Conservation (phyloP, 2,797 vertebrate species). For the Melanotaenia trifasciata region DNA sequence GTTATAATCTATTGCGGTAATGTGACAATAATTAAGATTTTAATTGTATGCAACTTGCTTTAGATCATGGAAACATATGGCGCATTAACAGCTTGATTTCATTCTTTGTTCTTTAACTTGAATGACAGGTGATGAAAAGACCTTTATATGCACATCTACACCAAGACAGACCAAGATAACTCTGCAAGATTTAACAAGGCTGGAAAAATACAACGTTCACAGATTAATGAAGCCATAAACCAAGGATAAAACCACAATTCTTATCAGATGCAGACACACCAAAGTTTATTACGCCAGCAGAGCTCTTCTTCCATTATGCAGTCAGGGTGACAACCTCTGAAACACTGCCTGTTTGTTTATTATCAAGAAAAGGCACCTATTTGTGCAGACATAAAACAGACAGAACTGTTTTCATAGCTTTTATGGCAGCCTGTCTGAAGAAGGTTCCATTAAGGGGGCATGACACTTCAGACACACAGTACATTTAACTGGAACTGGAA, state of each 20-base stretch:
- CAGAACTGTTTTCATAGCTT: constrained; percentile 23
- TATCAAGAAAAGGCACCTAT: constrained; percentile 29
- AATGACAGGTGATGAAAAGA: constrained; percentile 40
- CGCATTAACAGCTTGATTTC: constrained; percentile 19
- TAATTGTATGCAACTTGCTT: constrained; percentile 20
- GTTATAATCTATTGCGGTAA: constrained; percentile 10
- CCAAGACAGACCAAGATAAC: constrained; percentile 30
- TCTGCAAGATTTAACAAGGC: constrained; percentile 28
- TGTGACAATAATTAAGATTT: constrained; percentile 41
- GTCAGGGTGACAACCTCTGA: constrained; percentile 36
- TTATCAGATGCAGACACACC: constrained; percentile 60
- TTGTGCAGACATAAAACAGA: constrained; percentile 25
- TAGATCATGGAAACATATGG: background rate
- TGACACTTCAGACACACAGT: constrained; percentile 29
- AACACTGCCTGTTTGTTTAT: constrained; percentile 47
- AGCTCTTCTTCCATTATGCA: constrained; percentile 44
- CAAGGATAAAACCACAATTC: constrained; percentile 40
- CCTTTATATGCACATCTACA: constrained; percentile 41
- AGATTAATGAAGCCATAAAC: constrained; percentile 60
- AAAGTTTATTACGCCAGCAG: constrained; percentile 46
- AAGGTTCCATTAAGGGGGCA: constrained; percentile 19
- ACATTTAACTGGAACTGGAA: constrained; percentile 34
- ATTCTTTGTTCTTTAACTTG: constrained; percentile 30
- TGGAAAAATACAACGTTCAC: constrained; percentile 35
- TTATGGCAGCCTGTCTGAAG: constrained; percentile 11